Evolutionary conservation across 2,113 vertebrate species (phyloP), one percentile per base, ranked within the genome.

Genomic region (Phoxinus phoxinus): DNA sequence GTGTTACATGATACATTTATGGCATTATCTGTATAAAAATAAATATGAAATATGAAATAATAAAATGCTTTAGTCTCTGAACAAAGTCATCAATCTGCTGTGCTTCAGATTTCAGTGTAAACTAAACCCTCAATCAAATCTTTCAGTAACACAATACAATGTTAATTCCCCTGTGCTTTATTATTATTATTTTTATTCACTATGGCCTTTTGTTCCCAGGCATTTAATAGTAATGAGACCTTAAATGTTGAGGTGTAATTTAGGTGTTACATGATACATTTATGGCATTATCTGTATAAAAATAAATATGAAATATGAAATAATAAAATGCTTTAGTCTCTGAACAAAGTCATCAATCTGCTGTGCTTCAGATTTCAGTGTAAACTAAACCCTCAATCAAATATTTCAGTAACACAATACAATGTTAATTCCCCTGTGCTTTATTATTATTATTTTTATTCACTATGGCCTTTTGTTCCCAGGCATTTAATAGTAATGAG

Each of bases 271-370:
- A 48, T 69, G 48, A 79, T 84, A 59, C 41, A 79, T 63, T 15
- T 17, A 51, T 72, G 53, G 44, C 51, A 73, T 78, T 44, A 87
- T 84, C 63, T 63, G 23, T n/a, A 48, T 46, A 32, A 72, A 63
- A 80, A 84, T 73, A 56, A 80, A 56, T 75, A 61, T 81, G 81
- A n/a, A n/a, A n/a, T n/a, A n/a, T n/a, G n/a, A 74, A 72, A 27
- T 4, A 71, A 27, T 6, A 75, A 51, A 79, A 19, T 32, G 63
- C 51, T 56, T 23, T 76, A 4, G 37, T 71, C 84, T 63, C 27
- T 35, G n/a, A 73, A n/a, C 41, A 84, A 61, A 51, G 19, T 30
- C 37, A 69, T 71, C 17, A 61, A 37, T 35, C 30, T 59, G 4
- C 15, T 46, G 1, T 71, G n/a, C 65, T 32, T 87, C 63, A 69